Conservation (phyloP, 2,797 vertebrate species). For the Oophaga sylvatica region DNA sequence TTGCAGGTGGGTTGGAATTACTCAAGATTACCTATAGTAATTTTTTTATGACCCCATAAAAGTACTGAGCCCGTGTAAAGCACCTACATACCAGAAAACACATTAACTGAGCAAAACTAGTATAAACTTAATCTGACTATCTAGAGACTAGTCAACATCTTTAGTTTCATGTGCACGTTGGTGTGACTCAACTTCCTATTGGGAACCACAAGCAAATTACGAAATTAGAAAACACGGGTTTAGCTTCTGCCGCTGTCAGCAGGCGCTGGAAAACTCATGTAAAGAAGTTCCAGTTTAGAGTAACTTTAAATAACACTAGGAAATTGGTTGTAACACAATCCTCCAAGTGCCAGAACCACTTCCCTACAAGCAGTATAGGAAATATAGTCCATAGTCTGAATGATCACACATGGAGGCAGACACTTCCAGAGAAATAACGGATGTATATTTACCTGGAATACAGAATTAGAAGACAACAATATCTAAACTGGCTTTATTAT, state of each 20-base stretch:
- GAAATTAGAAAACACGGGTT: not conserved
- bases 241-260: not conserved
- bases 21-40: no score
- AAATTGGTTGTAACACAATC: not conserved
- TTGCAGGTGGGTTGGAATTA: no score
- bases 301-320: not conserved
- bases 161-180: slow-evolving; percentile 1
- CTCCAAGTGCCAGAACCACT: not conserved
- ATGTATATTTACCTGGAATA: no score
- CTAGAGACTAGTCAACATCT: not conserved
- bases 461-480: no score
- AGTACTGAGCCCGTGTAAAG: no score
- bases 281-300: not conserved
- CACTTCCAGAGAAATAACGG: no score
- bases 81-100: no score
- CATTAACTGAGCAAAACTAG: no score
- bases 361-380: not conserved
- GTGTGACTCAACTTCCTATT: slow-evolving; percentile 14
- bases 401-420: not conserved
- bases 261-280: not conserved
- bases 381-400: not conserved
- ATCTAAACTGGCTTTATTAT: no score
- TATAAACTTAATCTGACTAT: no score
- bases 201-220: slow-evolving; percentile 5
- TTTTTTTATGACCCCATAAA: no score